Evolutionary conservation across 2,113 vertebrate genomes (phyloP).

Genomic region (Megaceryle maxima): DNA sequence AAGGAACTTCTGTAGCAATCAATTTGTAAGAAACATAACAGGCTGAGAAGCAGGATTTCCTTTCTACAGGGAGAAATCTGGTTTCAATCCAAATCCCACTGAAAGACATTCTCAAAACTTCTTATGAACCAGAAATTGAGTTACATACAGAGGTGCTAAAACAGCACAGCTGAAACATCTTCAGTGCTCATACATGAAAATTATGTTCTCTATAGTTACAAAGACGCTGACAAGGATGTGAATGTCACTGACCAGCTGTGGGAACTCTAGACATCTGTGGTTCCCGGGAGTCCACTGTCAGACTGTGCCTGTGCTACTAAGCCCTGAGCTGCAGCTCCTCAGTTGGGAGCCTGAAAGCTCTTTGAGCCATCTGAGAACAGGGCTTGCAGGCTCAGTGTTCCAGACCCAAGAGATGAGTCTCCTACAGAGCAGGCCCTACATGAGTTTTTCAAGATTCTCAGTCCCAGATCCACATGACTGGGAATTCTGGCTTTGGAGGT

Average conservation of each 20-base stretch:
- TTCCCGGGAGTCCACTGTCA: conserved; percentile 22
- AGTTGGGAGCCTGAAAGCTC: neutral
- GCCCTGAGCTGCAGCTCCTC: neutral
- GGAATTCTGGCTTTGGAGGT: neutral
- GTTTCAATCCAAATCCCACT: conserved; percentile 1
- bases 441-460: neutral
- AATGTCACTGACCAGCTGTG: conserved; percentile 28
- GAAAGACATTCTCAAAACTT: neutral
- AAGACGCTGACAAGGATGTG: conserved; percentile 36
- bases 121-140: neutral
- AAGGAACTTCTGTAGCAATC: conserved; percentile 8
- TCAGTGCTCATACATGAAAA: neutral
- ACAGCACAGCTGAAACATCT: neutral
- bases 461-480: neutral
- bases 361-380: neutral
- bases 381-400: neutral
- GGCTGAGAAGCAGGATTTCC: conserved; percentile 12
- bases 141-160: neutral
- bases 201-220: neutral
- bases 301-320: neutral
- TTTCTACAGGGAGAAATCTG: neutral
- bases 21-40: conserved; percentile 26
- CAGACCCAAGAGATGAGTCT: neutral
- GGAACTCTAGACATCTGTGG: conserved; percentile 29
- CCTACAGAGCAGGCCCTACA: neutral